These are phyloP conservation scores for Dysdera silvatica DNA, from an alignment of 1,140 invertebrate species.

Conservation along the genomic window DNA sequence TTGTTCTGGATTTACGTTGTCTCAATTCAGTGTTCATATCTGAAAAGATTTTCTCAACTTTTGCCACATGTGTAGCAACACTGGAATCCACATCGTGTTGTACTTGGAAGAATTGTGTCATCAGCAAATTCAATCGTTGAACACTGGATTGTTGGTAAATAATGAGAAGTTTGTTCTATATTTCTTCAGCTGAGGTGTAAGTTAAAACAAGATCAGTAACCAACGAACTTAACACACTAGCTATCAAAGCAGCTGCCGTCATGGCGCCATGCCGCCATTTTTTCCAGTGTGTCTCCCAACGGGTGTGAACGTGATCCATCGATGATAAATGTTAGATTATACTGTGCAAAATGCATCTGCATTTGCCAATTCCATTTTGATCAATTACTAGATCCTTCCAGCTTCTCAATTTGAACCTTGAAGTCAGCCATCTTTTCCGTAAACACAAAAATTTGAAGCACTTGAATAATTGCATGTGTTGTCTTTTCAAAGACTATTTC, in stretches of 20 bases:
- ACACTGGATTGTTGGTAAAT: neutral
- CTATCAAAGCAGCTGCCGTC: neutral
- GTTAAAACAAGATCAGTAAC: neutral
- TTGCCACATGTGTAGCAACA: slow-evolving; percentile 8
- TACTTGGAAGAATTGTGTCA: slow-evolving; percentile 1
- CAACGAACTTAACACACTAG: neutral
- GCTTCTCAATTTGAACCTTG: no score
- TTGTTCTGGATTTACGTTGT: neutral
- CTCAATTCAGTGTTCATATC: slow-evolving; percentile 5
- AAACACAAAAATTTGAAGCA: no score
- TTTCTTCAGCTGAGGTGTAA: neutral
- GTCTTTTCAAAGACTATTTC: no score
- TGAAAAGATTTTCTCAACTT: slow-evolving; percentile 1
- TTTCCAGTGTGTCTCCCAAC: no score
- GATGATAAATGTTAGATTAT: no score
- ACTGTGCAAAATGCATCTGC: no score
- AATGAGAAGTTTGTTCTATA: slow-evolving; percentile 3
- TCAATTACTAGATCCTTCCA: no score
- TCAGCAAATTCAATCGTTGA: slow-evolving; percentile 3
- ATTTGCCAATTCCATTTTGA: no score
- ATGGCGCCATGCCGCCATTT: neutral
- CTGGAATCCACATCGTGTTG: neutral
- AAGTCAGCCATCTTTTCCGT: no score
- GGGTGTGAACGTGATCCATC: no score
- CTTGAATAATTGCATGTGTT: no score